Percentiles rank a stretch among this genome's conserved stretches.
phyloP scores from a whole-genome alignment of 1,140 invertebrate genomes.

The Ectropis grisescens region DNA sequence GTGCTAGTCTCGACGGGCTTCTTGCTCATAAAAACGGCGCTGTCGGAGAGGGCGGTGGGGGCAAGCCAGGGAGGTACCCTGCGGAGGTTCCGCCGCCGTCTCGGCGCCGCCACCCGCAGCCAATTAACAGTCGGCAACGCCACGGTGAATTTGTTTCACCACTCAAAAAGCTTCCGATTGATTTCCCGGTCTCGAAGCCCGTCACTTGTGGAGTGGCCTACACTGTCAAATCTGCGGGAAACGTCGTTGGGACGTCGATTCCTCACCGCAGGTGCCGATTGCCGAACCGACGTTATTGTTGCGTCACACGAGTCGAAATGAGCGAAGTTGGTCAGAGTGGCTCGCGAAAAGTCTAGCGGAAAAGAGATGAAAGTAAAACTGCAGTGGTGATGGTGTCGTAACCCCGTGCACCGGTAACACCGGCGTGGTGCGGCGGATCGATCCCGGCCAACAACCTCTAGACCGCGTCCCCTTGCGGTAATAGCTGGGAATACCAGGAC shows the following conservation, averaged over 20 bases:
- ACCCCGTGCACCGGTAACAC: slow-evolving; percentile 51
- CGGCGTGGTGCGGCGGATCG: slow-evolving; percentile 45
- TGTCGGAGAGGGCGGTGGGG: slow-evolving; percentile 34
- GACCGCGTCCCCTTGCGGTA: slow-evolving; percentile 47
- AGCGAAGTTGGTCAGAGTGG: background rate
- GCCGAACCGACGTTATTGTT: background rate
- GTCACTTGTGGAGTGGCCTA: no score
- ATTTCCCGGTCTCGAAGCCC: slow-evolving; percentile 37
- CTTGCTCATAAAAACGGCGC: slow-evolving; percentile 57
- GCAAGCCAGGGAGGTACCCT: slow-evolving; percentile 36
- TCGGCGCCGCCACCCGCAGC: slow-evolving; percentile 66
- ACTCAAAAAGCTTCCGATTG: slow-evolving; percentile 64
- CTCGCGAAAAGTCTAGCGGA: background rate
- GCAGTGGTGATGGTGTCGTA: slow-evolving; percentile 40
- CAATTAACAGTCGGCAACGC: slow-evolving; percentile 64
- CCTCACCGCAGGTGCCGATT: no score
- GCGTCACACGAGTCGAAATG: no score
- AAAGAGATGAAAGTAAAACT: slow-evolving; percentile 17
- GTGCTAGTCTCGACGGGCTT: slow-evolving; percentile 42
- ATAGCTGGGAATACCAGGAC: slow-evolving; percentile 62
- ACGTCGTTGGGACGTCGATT: no score
- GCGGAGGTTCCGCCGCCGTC: slow-evolving; percentile 66
- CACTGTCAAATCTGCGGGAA: background rate
- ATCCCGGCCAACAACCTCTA: slow-evolving; percentile 61
- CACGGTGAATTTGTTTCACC: slow-evolving; percentile 64